Evolutionary conservation across 2,888 invertebrate genomes (phyloP).

Genomic region (Schizaphis graminum): DNA sequence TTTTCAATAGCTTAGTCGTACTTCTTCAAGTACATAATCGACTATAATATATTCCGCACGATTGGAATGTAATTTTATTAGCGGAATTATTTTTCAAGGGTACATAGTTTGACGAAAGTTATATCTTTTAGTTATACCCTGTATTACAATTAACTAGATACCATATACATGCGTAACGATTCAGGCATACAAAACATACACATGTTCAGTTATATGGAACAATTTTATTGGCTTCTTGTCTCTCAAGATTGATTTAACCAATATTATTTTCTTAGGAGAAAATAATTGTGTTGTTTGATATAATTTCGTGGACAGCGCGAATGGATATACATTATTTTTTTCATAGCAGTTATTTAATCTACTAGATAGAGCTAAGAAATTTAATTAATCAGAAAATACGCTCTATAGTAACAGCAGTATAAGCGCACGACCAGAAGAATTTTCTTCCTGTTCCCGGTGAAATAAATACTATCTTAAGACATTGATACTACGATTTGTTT

Average conservation of each 20-base stretch:
- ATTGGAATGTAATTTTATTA: background rate
- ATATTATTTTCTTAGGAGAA: background rate
- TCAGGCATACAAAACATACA: background rate
- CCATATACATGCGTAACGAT: background rate
- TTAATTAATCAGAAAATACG: background rate
- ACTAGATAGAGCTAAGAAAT: background rate
- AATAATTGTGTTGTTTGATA: background rate
- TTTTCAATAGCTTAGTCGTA: background rate
- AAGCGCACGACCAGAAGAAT: background rate
- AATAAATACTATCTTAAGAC: background rate
- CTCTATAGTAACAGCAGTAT: background rate
- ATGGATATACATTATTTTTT: background rate
- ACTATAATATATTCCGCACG: background rate
- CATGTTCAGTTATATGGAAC: background rate
- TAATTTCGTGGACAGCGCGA: background rate
- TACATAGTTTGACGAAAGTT: background rate
- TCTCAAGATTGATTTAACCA: background rate
- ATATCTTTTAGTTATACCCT: background rate
- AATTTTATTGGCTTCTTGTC: constrained; percentile 38
- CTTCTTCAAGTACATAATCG: background rate
- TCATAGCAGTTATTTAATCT: background rate
- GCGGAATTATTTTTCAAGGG: background rate
- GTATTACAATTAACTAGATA: background rate
- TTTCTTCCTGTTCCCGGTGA: background rate
- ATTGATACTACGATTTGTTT: background rate